phyloP scores from a whole-genome alignment of 2,113 vertebrate species.

The Nannospalax galili region DNA sequence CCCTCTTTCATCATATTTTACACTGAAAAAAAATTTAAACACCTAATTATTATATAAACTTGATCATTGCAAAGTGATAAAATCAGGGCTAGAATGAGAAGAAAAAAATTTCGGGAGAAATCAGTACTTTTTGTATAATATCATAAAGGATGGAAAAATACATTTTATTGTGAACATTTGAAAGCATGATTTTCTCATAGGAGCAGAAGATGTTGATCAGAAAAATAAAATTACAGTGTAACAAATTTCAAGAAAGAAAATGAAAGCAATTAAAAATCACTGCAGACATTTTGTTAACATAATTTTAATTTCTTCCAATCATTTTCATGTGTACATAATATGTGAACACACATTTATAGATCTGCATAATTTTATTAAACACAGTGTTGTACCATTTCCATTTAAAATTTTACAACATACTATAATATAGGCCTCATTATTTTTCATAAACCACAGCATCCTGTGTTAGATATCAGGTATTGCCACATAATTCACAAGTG shows the following conservation, averaged over 20 bases:
- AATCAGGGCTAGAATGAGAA: no score
- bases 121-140: neutral
- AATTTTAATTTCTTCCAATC: neutral
- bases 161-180: neutral
- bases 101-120: neutral
- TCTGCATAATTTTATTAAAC: neutral
- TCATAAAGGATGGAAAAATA: neutral
- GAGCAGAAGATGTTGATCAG: neutral
- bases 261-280: neutral
- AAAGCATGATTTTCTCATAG: neutral
- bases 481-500: neutral
- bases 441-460: neutral
- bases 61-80: neutral
- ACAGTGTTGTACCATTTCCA: neutral
- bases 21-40: neutral
- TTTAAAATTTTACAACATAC: neutral
- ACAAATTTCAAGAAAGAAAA: neutral
- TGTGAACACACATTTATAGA: neutral
- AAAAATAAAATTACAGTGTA: neutral
- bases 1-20: neutral
- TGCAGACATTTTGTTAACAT: neutral
- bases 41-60: neutral
- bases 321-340: neutral
- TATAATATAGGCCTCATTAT: neutral
- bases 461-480: neutral